A percentile compares a stretch with the other conserved stretches of the same genome.
Conservation (phyloP, 2,797 vertebrate genomes). For the Petrocephalus sullivani region DNA sequence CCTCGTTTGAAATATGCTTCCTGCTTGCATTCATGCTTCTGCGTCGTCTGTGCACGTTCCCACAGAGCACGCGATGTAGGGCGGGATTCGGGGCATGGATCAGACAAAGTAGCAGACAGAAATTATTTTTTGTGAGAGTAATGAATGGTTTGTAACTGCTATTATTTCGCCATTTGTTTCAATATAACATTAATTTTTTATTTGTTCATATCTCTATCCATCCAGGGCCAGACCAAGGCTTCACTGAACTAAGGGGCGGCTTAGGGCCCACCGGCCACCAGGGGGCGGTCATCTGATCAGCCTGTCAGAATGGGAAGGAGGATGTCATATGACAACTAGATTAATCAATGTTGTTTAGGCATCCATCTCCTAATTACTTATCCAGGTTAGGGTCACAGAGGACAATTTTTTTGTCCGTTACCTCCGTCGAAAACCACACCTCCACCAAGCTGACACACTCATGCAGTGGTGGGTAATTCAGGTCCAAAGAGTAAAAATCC, state of each 20-base stretch:
- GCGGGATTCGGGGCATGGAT: too few relatives aligned
- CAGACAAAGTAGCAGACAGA: too few relatives aligned
- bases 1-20: too few relatives aligned
- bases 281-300: neutral
- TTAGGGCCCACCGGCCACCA: neutral
- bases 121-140: neutral
- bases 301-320: neutral
- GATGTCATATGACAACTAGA: neutral
- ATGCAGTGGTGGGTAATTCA: neutral
- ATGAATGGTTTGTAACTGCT: neutral
- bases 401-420: neutral
- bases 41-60: too few relatives aligned
- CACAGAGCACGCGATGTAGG: too few relatives aligned
- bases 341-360: neutral
- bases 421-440: neutral
- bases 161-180: neutral
- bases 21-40: too few relatives aligned
- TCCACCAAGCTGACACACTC: neutral
- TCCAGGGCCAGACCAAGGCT: neutral
- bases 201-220: neutral
- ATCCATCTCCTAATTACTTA: neutral
- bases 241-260: neutral
- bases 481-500: too few relatives aligned
- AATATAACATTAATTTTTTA: neutral
- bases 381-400: neutral